Base-by-base conservation (phyloP, 2,113 vertebrate genomes). In the Bubo bubo region DNA sequence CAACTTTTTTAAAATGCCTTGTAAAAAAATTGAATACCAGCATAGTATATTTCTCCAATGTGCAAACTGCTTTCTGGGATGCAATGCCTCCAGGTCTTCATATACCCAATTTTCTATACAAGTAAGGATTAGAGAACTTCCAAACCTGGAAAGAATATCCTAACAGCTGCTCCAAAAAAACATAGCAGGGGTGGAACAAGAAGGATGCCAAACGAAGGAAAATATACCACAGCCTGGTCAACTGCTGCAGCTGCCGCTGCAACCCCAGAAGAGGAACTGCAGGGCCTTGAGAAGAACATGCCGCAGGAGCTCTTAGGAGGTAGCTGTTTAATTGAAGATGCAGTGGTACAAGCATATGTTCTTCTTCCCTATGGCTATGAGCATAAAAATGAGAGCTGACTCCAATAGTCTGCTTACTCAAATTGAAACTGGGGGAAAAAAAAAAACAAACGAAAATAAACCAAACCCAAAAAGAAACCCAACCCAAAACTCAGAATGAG, bases 271-370 rank as follows among this genome's bases (percentile, higher is more conserved):
- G 24, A 75, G 10, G 14, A 53, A 55, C 15, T 66, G n/a, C 49
- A 28, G 30, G 45, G 37, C 24, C 55, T 53, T 0, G 1, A 20
- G 34, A 45, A 45, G 17, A 45, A 85, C 2, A 1, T 12, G 32
- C 34, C 20, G 30, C 14, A 0, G 50, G 13, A 58, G 23, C 52
- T 52, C 45, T 58, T 24, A 10, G 16, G 37, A 60, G 59, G 41
- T 34, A 34, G 32, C 35, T 41, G 15, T 19, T 62, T 70, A 49
- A 35, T 6, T 76, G 62, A 75, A 55, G 52, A 34, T 34, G 34
- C 35, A 58, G 12, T 2, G 2, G 45, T 22, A 47, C 5, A 45
- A 56, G 18, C 8, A 0, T 8, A 20, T 23, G 7, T 50, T 85
- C 34, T 68, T 79, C 22, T 28, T 63, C 49, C 18, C 37, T 43